A percentile compares a stretch with the other conserved stretches of the same genome.
Evolutionary conservation across 2,797 vertebrate species (phyloP).

Genomic region (Lepilemur septentrionalis): DNA sequence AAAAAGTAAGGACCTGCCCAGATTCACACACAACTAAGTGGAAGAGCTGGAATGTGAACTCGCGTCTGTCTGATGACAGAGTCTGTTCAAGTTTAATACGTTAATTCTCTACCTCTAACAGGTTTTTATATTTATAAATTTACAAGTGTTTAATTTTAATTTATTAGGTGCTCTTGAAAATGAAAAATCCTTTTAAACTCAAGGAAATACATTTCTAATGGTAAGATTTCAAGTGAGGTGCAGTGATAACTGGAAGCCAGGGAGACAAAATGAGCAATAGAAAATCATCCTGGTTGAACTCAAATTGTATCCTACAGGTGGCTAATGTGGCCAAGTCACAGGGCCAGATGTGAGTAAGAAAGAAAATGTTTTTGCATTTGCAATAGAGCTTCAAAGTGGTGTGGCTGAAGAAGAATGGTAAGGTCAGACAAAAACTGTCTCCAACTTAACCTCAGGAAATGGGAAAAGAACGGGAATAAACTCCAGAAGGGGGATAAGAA

Average conservation of each 20-base stretch:
- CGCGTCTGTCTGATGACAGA: not conserved
- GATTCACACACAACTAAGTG: not conserved
- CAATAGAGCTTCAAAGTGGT: conserved; percentile 6
- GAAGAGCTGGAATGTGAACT: not conserved
- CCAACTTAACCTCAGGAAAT: conserved; percentile 20
- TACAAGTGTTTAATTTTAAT: not conserved
- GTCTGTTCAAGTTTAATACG: not conserved
- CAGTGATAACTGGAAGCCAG: not conserved
- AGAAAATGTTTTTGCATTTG: conserved; percentile 40
- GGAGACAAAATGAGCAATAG: not conserved
- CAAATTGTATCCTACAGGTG: not conserved
- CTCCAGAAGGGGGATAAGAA: conserved; percentile 32
- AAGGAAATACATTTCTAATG: conserved; percentile 28
- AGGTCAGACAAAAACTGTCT: conserved; percentile 49
- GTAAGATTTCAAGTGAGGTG: conserved; percentile 4
- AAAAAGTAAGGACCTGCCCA: not conserved
- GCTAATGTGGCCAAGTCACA: conserved; percentile 17
- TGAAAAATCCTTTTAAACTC: not conserved
- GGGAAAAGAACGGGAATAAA: not conserved
- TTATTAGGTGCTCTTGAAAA: conserved; percentile 1
- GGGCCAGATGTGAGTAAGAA: not conserved
- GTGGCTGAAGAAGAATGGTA: conserved; percentile 43
- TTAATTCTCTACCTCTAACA: not conserved
- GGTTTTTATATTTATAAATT: not conserved
- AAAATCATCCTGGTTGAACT: not conserved